Evolutionary conservation across 1,140 invertebrate species (phyloP), one percentile per base, ranked within the genome.

Genomic region (Varroa destructor): DNA sequence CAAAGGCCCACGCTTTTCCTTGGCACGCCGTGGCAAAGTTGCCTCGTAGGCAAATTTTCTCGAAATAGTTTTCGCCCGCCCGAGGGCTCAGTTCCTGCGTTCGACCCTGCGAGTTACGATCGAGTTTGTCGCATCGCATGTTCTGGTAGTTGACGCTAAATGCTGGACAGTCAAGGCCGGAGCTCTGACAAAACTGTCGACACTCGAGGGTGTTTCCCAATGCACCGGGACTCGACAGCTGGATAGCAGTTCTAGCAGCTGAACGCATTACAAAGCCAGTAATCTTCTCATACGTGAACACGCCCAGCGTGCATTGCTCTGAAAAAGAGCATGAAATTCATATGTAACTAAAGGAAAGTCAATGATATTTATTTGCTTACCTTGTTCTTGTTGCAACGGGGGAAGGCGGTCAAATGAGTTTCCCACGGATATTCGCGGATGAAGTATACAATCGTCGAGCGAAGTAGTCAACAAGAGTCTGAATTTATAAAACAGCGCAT

Each of bases 221-320:
- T 2, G 78, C 77, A 8, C 73, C 72, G 1, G 78, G 75, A 42
- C 77, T 75, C 55, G 77, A 76, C 12, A 80, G 75, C 10, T 75
- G 75, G n/a, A 82, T 78, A 0, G 80, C 76, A 6, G 79, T 79
- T 64, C 80, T 77, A 10, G 79, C 78, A 0, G 82, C 82, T 6
- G 78, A 79, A 46, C 81, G 73, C 3, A 83, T 74, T 40, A 81
- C 80, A 74, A 80, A 78, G 5, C 81, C 81, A 1, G 80, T 82
- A 8, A 83, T 79, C 71, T 82, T 83, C 72, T 83, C 82, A 74
- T 81, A 83, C 1, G 81, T 82, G 73, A 82, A 82, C 6, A 81
- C 77, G 6, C 82, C 82, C 25, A 80, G 79, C 64, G 81, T 81
- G 72, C 80, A 81, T 74, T 81, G 78, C 74, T 80, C 79, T 81